Base-by-base conservation (phyloP, 92 coral and sea anemone genomes). In the Porites divaricata region DNA sequence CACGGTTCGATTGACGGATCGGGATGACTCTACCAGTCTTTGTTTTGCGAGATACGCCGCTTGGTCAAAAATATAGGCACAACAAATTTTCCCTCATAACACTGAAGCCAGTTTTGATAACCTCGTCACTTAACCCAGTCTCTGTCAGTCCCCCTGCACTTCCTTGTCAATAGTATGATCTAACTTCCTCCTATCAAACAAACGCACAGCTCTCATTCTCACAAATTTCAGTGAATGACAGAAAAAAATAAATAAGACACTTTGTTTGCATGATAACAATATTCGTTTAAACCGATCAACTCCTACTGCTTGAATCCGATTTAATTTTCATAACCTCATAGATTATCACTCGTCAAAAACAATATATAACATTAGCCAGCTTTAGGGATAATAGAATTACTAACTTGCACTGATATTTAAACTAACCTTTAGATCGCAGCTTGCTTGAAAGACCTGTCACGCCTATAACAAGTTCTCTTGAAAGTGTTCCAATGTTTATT, bases 401-500 rank as follows among this genome's bases (percentile, higher is more conserved):
- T 58, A 53, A 63, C 20, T 10, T 15, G 1, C 45, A 19, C 61
- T 23, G 22, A 4, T 7, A 51, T n/a, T 23, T 35, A 65, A 23
- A 12, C 83, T 11, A 50, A 79, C 74, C 85, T 71, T 35, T 14
- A 19, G 35, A n/a, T 57, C 68, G 19, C 12, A 35, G 45, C 56
- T 20, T 67, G 45, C 14, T 35, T 20, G 21, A 16, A 15, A 56
- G 10, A 8, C 22, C 74, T 58, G 67, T 70, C 59, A 35, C 9
- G 64, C 74, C 58, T 28, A 17, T 35, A 35, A 22, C 45, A 56
- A 72, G n/a, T 28, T 35, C 45, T n/a, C 54, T 66, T 53, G 66
- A 66, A 67, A 54, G 24, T 67, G 64, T 49, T 51, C 49, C 62
- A 50, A 9, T 69, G 67, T 69, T 41, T 56, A 53, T 52, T 24